Base-by-base conservation (phyloP, 37 sponge, comb jelly and placozoan genomes). In the Cladorhizidae sp. region DNA sequence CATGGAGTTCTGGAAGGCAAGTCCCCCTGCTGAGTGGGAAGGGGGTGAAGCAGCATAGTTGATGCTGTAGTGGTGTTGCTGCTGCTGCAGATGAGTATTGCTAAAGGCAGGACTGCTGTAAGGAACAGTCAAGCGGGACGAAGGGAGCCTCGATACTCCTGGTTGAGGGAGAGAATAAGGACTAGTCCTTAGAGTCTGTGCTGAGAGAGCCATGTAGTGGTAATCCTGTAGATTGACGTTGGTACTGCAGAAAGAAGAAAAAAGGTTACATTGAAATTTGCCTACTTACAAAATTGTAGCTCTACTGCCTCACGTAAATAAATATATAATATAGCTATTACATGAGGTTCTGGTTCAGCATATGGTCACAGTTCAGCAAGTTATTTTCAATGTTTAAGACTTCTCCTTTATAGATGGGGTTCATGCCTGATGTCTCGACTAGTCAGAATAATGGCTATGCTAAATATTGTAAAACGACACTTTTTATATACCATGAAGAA, bases 141-240 rank as follows among this genome's bases (percentile, higher is more conserved):
- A 65, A 17, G 67, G 2, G 3, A 65, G 9, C 31, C 67, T 49
- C 32, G 33, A 28, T 32, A 32, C 67, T 28, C 64, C 58, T 23
- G 78, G 64, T 0, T 38, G 64, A 33, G 77, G 63, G 11, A 77
- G 33, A 20, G 78, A 20, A 29, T 77, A 77, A 35, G 78, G 78
- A 62, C 39, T 36, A 77, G 64, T 37, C 42, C 78, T 36, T 38
- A 64, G 33, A 18, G 45, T 40, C 1, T 73, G 73, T 11, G 64
- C 29, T 2, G 64, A 64, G 45, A 64, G 64, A 41, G 78, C 64
- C 45, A 42, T 77, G 39, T 59, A 28, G 6, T 59, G 28, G 6
- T 35, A 43, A 21, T 45, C 41, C 40, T 72, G 72, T 72, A 43
- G 35, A 72, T 67, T 38, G 68, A 20, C 1, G 37, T 38, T 29